Base-by-base conservation (phyloP, 1,140 invertebrate genomes). In the Melipona quadrifasciata region DNA sequence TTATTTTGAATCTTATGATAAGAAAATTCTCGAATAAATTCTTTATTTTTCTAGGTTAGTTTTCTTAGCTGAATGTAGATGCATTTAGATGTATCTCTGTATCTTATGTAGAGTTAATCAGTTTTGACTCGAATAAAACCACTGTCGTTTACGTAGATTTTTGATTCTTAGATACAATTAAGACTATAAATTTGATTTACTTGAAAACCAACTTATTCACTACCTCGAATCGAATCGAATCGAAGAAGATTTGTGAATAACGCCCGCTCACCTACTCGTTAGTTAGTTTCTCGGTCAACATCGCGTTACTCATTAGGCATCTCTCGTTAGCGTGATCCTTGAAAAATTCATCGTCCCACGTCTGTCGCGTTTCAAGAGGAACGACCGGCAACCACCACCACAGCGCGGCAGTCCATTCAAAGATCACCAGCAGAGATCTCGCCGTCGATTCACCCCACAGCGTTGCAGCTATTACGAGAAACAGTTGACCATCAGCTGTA, bases 291-390 rank as follows among this genome's bases (percentile, higher is more conserved):
- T 68, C 51, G 34, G 19, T n/a, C 24, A 57, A 24, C 61, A n/a
- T 51, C 16, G 51, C 27, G 64, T 34, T 53, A 34, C 17, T 51
- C 21, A 24, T 67, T 27, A 4, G 19, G 14, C 34, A 61, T 53
- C 24, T n/a, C 24, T 24, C 24, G 19, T 67, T 31, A 39, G 21
- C 61, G 24, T 17, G 47, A 75, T 39, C 34, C 51, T 82, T 21
- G 53, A 82, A 82, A 82, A 57, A 82, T 77, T 67, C 80, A 82
- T 82, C 31, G 51, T 39, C 61, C 1, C 34, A 19, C n/a, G 55
- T 80, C 67, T 47, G 34, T 39, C 68, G 39, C 55, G 79, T 67
- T 57, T 67, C 11, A 21, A 31, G 16, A 21, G 17, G 27, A 17
- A 16, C 53, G 17, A 75, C 21, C 61, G 21, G 31, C 47, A 4